Evolutionary conservation across 2,888 invertebrate species (phyloP).

Genomic region (Agrochola lota): DNA sequence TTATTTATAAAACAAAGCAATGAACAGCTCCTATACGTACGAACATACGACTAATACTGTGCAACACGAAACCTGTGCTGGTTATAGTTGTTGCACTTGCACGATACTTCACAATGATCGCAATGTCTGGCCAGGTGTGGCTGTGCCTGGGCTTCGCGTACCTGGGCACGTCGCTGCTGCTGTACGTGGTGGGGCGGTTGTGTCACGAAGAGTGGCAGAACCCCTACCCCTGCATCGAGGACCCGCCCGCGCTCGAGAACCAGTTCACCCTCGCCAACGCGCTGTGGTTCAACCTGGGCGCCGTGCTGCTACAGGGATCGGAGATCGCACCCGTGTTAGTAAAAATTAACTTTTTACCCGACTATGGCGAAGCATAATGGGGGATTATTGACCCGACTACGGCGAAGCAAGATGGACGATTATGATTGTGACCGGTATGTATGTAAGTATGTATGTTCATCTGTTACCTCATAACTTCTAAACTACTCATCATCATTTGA

Average conservation of each 20-base stretch:
- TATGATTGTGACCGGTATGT: too few species aligned
- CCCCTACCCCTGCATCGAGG: slow-evolving; percentile 96
- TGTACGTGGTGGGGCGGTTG: slow-evolving; percentile 95
- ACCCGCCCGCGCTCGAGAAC: slow-evolving; percentile 95
- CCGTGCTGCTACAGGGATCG: slow-evolving; percentile 96
- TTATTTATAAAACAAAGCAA: background rate
- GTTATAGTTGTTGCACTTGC: background rate
- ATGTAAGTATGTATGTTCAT: too few species aligned
- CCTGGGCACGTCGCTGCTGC: slow-evolving; percentile 94
- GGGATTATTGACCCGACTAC: too few species aligned
- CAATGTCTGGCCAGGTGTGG: slow-evolving; percentile 92
- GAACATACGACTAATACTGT: too few species aligned
- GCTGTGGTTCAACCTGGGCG: slow-evolving; percentile 97
- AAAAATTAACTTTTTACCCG: slow-evolving; percentile 18
- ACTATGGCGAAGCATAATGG: too few species aligned
- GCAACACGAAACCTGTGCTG: background rate
- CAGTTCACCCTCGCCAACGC: slow-evolving; percentile 96
- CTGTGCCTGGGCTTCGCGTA: slow-evolving; percentile 95
- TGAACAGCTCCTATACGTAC: background rate
- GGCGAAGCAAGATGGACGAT: too few species aligned
- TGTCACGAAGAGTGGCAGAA: slow-evolving; percentile 97
- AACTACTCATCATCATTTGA: too few species aligned
- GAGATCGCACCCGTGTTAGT: slow-evolving; percentile 97
- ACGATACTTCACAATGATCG: background rate
- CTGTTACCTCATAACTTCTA: too few species aligned